phyloP scores from a whole-genome alignment of 1,140 invertebrate species.

The Dreissena polymorpha region DNA sequence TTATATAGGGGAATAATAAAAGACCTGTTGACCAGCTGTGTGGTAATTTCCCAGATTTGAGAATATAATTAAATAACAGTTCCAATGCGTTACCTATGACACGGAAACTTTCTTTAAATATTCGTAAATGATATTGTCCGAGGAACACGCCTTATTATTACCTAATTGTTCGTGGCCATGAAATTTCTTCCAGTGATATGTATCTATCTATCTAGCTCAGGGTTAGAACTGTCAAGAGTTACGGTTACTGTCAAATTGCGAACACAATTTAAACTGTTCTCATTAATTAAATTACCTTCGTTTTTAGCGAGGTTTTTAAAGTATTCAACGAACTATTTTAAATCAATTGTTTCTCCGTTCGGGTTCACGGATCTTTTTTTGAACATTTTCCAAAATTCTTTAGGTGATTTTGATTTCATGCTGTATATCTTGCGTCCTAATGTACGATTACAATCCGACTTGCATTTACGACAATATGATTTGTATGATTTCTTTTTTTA shows the following conservation, averaged over 20 bases:
- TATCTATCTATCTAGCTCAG: not conserved
- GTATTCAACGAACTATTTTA: constrained; percentile 7
- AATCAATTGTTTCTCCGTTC: not conserved
- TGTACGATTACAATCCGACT: not conserved
- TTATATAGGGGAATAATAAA: constrained; percentile 10
- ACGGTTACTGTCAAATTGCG: not conserved
- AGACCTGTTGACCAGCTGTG: constrained; percentile 12
- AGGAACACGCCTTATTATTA: not conserved
- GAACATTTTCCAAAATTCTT: constrained; percentile 30
- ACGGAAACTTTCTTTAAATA: not conserved
- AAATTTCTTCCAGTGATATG: constrained; percentile 5
- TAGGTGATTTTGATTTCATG: constrained; percentile 11
- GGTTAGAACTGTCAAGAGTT: not conserved
- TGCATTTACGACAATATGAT: not conserved
- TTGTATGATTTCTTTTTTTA: constrained; percentile 23
- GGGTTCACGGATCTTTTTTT: not conserved
- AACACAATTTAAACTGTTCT: not conserved
- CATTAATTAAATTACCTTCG: not conserved
- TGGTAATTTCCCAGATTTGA: constrained; percentile 2
- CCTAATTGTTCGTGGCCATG: not conserved
- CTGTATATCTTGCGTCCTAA: constrained; percentile 10
- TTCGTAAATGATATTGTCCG: constrained; percentile 3
- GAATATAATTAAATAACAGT: constrained; percentile 21
- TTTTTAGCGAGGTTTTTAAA: constrained; percentile 1
- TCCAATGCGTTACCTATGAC: not conserved